Conservation (phyloP, 2,797 vertebrate species). For the Vireo griseus region DNA sequence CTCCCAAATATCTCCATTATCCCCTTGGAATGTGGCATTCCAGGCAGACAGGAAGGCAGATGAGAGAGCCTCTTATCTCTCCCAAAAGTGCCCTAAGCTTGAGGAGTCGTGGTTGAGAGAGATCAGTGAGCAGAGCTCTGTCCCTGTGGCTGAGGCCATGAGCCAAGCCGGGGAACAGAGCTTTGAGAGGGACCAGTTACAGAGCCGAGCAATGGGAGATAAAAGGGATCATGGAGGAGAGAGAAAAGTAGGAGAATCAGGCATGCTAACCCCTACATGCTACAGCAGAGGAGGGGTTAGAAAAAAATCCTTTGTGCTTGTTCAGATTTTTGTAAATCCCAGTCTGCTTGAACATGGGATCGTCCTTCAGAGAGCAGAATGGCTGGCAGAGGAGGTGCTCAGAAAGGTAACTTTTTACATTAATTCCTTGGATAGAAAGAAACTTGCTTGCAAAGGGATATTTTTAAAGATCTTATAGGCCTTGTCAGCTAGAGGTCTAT, state of each 20-base stretch:
- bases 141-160: background rate
- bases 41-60: background rate
- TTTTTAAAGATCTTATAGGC: constrained; percentile 31
- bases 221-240: background rate
- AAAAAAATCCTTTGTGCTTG: constrained; percentile 26
- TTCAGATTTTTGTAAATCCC: constrained; percentile 40
- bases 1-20: background rate
- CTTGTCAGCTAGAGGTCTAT: constrained; percentile 30
- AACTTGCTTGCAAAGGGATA: background rate
- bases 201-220: background rate
- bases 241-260: background rate
- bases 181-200: background rate
- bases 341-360: background rate
- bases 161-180: background rate
- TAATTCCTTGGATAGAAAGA: background rate
- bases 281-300: background rate
- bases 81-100: background rate
- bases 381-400: background rate
- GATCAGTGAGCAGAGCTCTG: background rate
- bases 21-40: background rate
- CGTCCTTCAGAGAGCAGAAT: background rate
- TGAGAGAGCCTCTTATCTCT: background rate
- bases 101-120: background rate
- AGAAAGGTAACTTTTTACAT: constrained; percentile 34
- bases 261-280: background rate